Base-by-base conservation (phyloP, 2,797 vertebrate species). In the Streptopelia turtur region DNA sequence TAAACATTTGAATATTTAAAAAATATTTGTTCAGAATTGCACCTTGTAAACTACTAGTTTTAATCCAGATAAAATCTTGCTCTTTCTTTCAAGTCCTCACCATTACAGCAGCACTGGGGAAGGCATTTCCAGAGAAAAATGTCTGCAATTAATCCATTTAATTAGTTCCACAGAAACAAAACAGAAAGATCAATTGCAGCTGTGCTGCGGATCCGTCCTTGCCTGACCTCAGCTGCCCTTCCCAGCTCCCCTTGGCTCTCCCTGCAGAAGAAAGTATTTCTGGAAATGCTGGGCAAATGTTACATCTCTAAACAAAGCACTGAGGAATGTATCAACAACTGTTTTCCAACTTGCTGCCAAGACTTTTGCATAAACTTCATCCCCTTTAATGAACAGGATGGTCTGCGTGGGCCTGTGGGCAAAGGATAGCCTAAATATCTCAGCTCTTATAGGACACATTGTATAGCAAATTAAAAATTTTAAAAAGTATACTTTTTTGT, bases 231-330 rank as follows among this genome's bases (percentile, higher is more conserved):
- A 47, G 69, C 94, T 16, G 95, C 94, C 96, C 96, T 95, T 96
- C 95, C 92, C 96, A 84, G 21, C 88, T 97, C 94, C 96, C 96
- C 93, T 97, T 96, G 95, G 93, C 94, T 93, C 94, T 96, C 93
- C 96, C 75, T 96, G 94, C 93, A 97, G 95, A 96, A 95, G 91
- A 86, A 95, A 63, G 87, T 83, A 95, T 96, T 97, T 96, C 89
- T 33, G 96, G 96, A 96, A 97, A 95, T 77, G 78, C 50, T 87
- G 93, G 92, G 95, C 80, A 94, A 95, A 97, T 79, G 94, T 96
- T 97, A 94, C 89, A 96, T 89, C 92, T 97, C 95, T 95, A 64
- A 97, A 97, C 47, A 92, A 95, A 94, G 69, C 68, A 20, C 16
- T 3, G 33, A 78, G 39, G 13, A 74, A 15, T 3, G 33, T 30